Evolutionary conservation across 2,113 vertebrate species (phyloP).

Genomic region (Xiphophorus maculatus): DNA sequence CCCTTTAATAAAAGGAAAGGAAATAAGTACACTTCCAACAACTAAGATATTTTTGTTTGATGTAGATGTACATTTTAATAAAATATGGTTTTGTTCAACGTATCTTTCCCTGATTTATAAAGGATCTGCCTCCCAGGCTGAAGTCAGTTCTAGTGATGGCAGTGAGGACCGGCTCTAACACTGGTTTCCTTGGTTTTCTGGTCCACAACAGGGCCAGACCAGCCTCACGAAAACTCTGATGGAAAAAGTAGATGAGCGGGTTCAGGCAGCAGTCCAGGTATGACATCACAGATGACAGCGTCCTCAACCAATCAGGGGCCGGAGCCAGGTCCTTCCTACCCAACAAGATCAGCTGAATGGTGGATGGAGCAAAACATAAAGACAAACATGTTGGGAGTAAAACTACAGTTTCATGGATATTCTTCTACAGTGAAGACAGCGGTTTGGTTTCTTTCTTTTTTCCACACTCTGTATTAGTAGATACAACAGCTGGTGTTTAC

Average conservation of each 20-base stretch:
- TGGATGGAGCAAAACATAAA: slow-evolving; percentile 10
- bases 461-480: neutral
- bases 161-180: slow-evolving; percentile 73
- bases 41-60: neutral
- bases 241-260: slow-evolving; percentile 77
- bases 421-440: too few relatives aligned
- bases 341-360: slow-evolving; percentile 71
- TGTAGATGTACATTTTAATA: neutral
- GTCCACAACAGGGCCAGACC: slow-evolving; percentile 75
- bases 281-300: slow-evolving; percentile 76
- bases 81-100: too few relatives aligned
- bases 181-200: slow-evolving; percentile 41
- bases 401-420: neutral
- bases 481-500: slow-evolving; percentile 19
- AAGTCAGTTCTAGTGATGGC: slow-evolving; percentile 54
- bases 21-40: neutral
- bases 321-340: slow-evolving; percentile 70
- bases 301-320: slow-evolving; percentile 77
- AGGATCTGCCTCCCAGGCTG: neutral
- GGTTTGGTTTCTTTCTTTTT: neutral
- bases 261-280: slow-evolving; percentile 79
- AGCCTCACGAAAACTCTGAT: slow-evolving; percentile 73
- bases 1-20: neutral
- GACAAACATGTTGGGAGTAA: neutral
- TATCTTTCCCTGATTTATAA: neutral